Evolutionary conservation across 2,113 vertebrate species (phyloP).

Genomic region (Synchiropus splendidus): DNA sequence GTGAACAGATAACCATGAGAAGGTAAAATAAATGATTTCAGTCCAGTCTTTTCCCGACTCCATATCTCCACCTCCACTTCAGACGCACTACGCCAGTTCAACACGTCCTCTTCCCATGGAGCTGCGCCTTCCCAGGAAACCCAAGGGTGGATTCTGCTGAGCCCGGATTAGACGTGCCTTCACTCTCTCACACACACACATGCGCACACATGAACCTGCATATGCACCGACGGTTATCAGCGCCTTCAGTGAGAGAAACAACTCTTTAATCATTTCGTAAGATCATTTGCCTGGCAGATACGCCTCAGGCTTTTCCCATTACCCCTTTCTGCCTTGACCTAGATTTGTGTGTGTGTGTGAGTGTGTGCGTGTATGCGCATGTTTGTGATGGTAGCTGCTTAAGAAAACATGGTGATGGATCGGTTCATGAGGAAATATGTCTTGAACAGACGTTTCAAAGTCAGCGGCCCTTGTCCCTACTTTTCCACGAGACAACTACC

Average conservation of each 20-base stretch:
- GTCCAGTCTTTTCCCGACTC: too few relatives aligned
- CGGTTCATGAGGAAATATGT: too few relatives aligned
- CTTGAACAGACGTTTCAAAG: too few relatives aligned
- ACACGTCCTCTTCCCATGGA: not conserved
- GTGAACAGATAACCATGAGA: too few relatives aligned
- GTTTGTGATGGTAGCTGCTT: constrained; percentile 16
- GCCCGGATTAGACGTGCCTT: constrained; percentile 17
- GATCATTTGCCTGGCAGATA: constrained; percentile 67
- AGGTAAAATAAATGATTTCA: too few relatives aligned
- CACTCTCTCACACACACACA: constrained; percentile 10
- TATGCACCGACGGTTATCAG: constrained; percentile 34
- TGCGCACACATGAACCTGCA: constrained; percentile 28
- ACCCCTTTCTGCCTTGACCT: constrained; percentile 54
- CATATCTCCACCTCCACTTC: constrained; percentile 1
- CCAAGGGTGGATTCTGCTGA: constrained; percentile 17
- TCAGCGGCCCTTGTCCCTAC: too few relatives aligned
- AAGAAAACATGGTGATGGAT: constrained; percentile 30
- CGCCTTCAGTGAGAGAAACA: constrained; percentile 38
- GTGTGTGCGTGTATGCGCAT: constrained; percentile 21
- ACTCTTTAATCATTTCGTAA: constrained; percentile 60
- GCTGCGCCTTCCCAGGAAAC: constrained; percentile 10
- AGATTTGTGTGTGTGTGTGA: constrained; percentile 32
- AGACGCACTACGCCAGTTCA: constrained; percentile 1
- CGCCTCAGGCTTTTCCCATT: constrained; percentile 60
- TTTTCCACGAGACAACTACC: too few relatives aligned